Percentiles rank a stretch among this genome's conserved stretches.
Evolutionary conservation across 2,113 vertebrate species (phyloP).

Genomic region (Mobula hypostoma): DNA sequence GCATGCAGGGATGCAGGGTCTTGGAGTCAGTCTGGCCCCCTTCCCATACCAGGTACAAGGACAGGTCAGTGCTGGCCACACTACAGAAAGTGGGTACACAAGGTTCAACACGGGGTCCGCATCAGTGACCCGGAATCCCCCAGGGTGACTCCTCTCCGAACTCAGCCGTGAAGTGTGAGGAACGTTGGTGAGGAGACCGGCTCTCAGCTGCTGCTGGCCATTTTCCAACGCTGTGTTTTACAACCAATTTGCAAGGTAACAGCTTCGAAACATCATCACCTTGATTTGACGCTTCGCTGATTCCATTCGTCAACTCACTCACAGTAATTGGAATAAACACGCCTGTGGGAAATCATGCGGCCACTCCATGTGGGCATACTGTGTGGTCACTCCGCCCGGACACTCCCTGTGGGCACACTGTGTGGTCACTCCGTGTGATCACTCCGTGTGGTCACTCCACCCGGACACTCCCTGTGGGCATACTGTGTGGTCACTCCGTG

Average conservation of each 20-base stretch:
- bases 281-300: slow-evolving; percentile 3
- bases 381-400: no score
- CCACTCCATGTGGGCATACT: no score
- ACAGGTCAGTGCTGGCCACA: no score
- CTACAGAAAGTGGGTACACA: background rate
- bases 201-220: background rate
- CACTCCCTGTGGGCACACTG: no score
- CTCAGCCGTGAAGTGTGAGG: background rate
- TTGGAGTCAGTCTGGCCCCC: no score
- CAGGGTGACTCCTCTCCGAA: background rate
- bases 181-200: no score
- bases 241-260: slow-evolving; percentile 21
- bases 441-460: no score
- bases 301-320: slow-evolving; percentile 6
- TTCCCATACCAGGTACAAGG: no score
- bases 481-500: no score
- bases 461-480: no score
- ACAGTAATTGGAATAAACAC: background rate
- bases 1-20: no score
- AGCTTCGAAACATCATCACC: background rate
- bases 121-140: background rate
- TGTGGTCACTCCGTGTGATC: no score
- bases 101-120: background rate
- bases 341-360: background rate
- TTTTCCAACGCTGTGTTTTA: background rate